Evolutionary conservation across 2,797 vertebrate genomes (phyloP), one percentile per base, ranked within the genome.

Genomic region (Spinibarbus caldwelli): DNA sequence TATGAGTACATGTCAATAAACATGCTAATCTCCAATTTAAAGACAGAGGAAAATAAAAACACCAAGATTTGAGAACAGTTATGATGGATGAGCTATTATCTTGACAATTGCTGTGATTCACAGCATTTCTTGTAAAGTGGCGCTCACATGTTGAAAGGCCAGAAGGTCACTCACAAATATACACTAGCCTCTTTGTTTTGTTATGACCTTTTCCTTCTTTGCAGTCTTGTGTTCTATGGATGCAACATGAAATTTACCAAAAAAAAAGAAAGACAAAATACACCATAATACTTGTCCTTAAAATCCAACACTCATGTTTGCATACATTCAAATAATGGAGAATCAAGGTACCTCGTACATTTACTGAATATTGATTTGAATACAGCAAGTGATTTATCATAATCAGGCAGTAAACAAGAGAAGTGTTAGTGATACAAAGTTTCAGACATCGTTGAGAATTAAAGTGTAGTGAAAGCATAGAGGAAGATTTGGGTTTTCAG

Each of bases 1-100:
- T 64, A 64, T 41, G n/a, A 54, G 73, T 76, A 84, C 38, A 78
- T 78, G 78, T 88, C 87, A 87, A 85, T 84, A 87, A 71, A 82
- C 75, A 72, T 26, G 45, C 54, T 75, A 82, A 88, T 82, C 84
- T 85, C 38, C 26, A 41, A 68, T 75, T 47, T 78, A 82, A 87
- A 84, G 67, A 86, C 77, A 87, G 76, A 86, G 54, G 45, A 57
- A 57, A 73, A 52, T 62, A 45, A 75, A 77, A 86, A 67, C 21
- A 49, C 17, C 31, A 73, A 62, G 38, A 77, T 70, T 80, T 57
- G 26, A 52, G 59, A 70, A 67, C 64, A 36, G 47, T 59, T 82
- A 82, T 9, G 15, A 62, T 21, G 31, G 31, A 38, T 45, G 31
- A 66, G 43, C 52, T 11, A 15, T 26, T 70, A 67, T 71, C 75